A percentile compares a stretch with the other conserved stretches of the same genome.
These are phyloP conservation scores for Mormoops blainvillei DNA, from an alignment of 2,113 vertebrate genomes.

Conservation along the genomic window DNA sequence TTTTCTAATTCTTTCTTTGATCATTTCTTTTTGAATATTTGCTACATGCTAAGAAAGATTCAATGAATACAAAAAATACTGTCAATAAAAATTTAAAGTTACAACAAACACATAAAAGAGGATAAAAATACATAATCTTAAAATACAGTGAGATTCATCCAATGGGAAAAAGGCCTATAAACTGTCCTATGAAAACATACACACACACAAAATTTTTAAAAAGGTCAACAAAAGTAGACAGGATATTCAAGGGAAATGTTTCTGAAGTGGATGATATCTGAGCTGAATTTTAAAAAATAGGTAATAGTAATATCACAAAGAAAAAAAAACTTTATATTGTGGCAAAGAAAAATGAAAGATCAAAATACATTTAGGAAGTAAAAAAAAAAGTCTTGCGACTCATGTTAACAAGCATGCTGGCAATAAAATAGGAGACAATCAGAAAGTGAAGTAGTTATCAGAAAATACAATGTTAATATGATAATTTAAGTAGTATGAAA, in stretches of 20 bases:
- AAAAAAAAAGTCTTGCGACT: not conserved
- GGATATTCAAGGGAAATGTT: not conserved
- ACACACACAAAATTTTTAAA: too few species aligned
- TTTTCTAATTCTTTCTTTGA: not conserved
- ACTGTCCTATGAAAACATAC: not conserved
- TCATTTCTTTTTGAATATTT: not conserved
- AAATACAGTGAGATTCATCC: not conserved
- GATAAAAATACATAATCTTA: not conserved
- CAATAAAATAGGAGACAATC: not conserved
- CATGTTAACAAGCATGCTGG: not conserved
- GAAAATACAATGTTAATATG: not conserved
- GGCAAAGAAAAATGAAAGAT: not conserved
- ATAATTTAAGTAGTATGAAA: not conserved
- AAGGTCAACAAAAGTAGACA: not conserved
- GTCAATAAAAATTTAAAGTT: not conserved
- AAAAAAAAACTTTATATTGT: not conserved
- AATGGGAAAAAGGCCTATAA: not conserved
- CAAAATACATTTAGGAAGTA: not conserved
- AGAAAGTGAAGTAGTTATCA: not conserved
- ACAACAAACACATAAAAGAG: not conserved
- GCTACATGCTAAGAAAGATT: not conserved
- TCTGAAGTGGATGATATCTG: not conserved
- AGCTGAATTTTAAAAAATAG: not conserved
- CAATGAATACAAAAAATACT: not conserved
- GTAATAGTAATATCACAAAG: not conserved